These are phyloP conservation scores for Schizothorax lantsangensis DNA, from an alignment of 2,797 vertebrate species.

Conservation along the genomic window DNA sequence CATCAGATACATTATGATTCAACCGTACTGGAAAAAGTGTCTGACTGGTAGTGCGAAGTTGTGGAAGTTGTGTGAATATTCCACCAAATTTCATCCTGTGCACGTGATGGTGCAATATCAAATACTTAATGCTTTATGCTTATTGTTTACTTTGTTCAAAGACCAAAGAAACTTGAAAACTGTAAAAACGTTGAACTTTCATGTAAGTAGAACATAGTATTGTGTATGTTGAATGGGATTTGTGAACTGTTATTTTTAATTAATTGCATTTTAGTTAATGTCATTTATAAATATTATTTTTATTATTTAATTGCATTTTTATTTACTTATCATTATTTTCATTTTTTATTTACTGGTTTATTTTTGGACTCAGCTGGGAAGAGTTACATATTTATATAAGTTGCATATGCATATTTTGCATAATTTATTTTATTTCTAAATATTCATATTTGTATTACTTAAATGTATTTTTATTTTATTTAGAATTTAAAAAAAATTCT, in stretches of 20 bases:
- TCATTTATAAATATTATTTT: background rate
- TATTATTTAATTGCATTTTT: background rate
- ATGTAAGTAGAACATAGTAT: background rate
- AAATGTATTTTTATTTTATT: background rate
- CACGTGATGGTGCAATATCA: background rate
- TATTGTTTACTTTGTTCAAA: background rate
- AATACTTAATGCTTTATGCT: background rate
- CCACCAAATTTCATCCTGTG: background rate
- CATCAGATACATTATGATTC: constrained; percentile 54
- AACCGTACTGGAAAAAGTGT: background rate
- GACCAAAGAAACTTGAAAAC: background rate
- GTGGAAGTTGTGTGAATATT: background rate
- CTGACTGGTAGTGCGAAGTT: background rate
- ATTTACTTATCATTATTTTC: too few species aligned
- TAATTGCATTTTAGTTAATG: background rate
- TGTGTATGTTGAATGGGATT: background rate
- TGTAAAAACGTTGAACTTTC: background rate
- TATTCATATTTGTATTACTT: too few species aligned
- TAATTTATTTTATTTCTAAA: background rate
- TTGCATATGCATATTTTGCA: background rate
- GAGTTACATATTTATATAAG: background rate
- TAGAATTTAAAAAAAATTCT: too few species aligned
- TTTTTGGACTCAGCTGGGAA: too few species aligned
- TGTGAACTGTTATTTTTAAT: background rate
- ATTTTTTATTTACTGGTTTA: background rate